A percentile compares a stretch with the other conserved stretches of the same genome.
phyloP scores from a whole-genome alignment of 2,888 invertebrate species.

The Tiliacea citrago region DNA sequence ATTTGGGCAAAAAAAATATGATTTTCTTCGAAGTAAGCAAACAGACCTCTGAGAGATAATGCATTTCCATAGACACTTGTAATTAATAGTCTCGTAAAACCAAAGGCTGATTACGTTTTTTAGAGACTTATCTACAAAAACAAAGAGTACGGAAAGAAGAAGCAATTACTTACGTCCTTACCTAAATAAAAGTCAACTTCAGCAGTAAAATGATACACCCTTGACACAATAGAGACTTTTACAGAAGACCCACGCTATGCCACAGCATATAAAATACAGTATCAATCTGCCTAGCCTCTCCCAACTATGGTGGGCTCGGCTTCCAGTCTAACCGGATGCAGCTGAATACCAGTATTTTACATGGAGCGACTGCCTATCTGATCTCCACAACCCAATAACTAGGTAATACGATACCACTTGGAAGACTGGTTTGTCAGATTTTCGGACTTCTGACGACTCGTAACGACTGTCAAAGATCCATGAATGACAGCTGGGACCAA shows the following conservation, averaged over 20 bases:
- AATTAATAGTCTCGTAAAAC: slow-evolving; percentile 21
- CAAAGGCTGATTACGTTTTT: slow-evolving; percentile 13
- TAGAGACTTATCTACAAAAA: slow-evolving; percentile 34
- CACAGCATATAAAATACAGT: not conserved
- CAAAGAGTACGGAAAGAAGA: slow-evolving; percentile 24
- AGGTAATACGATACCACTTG: too few relatives aligned
- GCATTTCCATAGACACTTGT: not conserved
- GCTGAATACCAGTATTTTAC: too few relatives aligned
- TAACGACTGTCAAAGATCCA: too few relatives aligned
- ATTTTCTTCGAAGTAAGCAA: not conserved
- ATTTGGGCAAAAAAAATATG: not conserved
- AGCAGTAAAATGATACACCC: slow-evolving; percentile 65
- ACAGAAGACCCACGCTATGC: slow-evolving; percentile 22
- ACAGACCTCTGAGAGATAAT: not conserved
- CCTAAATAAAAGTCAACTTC: slow-evolving; percentile 59
- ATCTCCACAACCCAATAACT: too few relatives aligned
- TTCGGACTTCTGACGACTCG: too few relatives aligned
- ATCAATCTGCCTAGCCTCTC: too few relatives aligned
- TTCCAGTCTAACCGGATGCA: too few relatives aligned
- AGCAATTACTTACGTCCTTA: slow-evolving; percentile 53
- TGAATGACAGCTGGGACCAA: too few relatives aligned
- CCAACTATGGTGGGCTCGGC: too few relatives aligned
- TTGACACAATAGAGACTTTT: not conserved
- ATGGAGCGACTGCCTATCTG: too few relatives aligned
- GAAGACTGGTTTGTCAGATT: too few relatives aligned